Evolutionary conservation across 2,113 vertebrate genomes (phyloP), one percentile per base, ranked within the genome.

Genomic region (Periophthalmodon schlosseri): DNA sequence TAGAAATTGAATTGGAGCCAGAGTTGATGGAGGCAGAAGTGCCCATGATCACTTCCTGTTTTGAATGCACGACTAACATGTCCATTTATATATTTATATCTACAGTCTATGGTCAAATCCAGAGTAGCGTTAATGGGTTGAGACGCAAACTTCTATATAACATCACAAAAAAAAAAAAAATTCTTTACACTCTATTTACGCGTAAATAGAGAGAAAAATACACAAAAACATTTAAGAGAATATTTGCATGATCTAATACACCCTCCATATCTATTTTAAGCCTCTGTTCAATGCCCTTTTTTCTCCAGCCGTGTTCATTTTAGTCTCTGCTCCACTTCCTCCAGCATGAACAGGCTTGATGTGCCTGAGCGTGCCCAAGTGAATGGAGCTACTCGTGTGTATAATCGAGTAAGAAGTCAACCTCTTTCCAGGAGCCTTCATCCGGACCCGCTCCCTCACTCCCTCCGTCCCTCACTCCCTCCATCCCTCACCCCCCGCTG

Each of bases 321-420:
- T 39, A n/a, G 63, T 65, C 63, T 65, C 4, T 39, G 63, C 63
- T 65, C 15, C 36, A 65, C 63, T 65, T 65, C 63, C 63, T 65
- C 33, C n/a, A 34, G 60, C 60, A 5, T 44, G 63, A 18, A 65
- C 28, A 39, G 63, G 63, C 18, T 16, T 65, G 63, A 65, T n/a
- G 20, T 65, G 34, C 63, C n/a, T 13, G 34, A 65, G 63, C 18
- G 34, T 65, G 63, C 34, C 34, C 24, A 60, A 73, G 61, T 81
- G 77, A 90, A 85, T 82, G 76, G 84, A 80, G 50, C 75, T 84
- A 84, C 86, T 91, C 70, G 54, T 77, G 77, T 84, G 85, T 82
- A 89, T 84, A 85, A 89, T 87, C 69, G 80, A 87, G 75, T 68
- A 69, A 85, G 82, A 87, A 73, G 78, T 70, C 70, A 46, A 78